A percentile compares a stretch with the other conserved stretches of the same genome.
These are phyloP conservation scores for Microdon myrmicae DNA, from an alignment of 2,888 invertebrate species.

Conservation along the genomic window DNA sequence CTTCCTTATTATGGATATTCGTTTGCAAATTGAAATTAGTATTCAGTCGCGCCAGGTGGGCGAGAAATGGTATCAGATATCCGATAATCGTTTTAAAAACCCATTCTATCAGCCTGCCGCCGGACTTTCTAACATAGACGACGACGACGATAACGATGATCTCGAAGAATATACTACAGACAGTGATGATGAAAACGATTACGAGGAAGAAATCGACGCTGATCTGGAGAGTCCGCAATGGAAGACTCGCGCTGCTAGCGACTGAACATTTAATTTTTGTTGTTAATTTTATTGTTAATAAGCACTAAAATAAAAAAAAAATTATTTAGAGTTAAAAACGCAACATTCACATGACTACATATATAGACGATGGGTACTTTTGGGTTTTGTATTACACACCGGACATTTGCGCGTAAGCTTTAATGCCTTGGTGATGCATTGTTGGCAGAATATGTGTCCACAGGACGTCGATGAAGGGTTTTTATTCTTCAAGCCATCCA, in stretches of 20 bases:
- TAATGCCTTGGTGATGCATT: conserved; percentile 41
- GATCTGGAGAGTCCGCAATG: too few relatives aligned
- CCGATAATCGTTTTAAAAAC: not conserved
- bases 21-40: conserved; percentile 76
- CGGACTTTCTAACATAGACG: conserved; percentile 58
- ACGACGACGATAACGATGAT: conserved; percentile 55
- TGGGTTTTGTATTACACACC: conserved; percentile 41
- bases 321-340: not conserved
- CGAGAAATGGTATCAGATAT: conserved; percentile 1
- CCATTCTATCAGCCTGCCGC: conserved; percentile 58
- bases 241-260: too few relatives aligned
- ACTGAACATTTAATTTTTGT: too few relatives aligned
- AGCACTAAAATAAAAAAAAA: conserved; percentile 7
- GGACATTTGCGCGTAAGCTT: conserved; percentile 42
- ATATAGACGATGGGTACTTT: conserved; percentile 5
- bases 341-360: not conserved
- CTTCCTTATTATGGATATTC: conserved; percentile 75
- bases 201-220: conserved; percentile 32
- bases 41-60: conserved; percentile 69
- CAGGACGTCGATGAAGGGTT: conserved; percentile 45
- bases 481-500: conserved; percentile 22
- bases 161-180: conserved; percentile 54
- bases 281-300: conserved; percentile 23
- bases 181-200: conserved; percentile 56
- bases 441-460: conserved; percentile 53